These are phyloP conservation scores for Ornithoptera alexandrae DNA, from an alignment of 2,888 invertebrate species.

Conservation along the genomic window DNA sequence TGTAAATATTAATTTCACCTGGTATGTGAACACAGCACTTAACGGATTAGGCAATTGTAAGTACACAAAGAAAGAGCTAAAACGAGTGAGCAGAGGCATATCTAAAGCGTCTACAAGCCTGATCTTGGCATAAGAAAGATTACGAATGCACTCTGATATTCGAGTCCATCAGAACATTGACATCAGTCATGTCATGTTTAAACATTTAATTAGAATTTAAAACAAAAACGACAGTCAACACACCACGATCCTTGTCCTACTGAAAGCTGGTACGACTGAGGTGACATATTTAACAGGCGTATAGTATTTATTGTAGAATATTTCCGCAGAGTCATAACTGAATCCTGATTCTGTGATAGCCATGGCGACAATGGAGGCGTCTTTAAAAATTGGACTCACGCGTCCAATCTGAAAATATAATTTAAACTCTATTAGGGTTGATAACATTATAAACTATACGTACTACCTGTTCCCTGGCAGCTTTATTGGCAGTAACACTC, in stretches of 20 bases:
- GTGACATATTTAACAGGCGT: constrained; percentile 84
- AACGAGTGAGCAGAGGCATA: no score
- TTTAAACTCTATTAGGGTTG: no score
- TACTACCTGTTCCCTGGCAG: no score
- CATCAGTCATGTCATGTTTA: no score
- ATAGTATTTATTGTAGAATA: constrained; percentile 86
- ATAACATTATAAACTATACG: no score
- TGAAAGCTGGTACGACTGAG: constrained; percentile 82
- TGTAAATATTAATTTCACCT: constrained; percentile 39
- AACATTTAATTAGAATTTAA: neutral
- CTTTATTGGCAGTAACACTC: no score
- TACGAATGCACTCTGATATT: no score
- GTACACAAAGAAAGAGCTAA: no score
- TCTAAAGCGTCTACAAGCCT: no score
- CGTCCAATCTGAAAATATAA: constrained; percentile 79
- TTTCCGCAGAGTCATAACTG: constrained; percentile 82
- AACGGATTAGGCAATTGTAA: neutral
- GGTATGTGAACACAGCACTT: neutral
- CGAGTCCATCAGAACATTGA: no score
- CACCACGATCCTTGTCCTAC: constrained; percentile 74
- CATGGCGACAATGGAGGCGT: constrained; percentile 84
- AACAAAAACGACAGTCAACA: neutral
- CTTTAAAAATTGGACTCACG: constrained; percentile 82
- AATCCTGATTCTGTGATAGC: constrained; percentile 78
- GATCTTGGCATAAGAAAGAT: no score